Evolutionary conservation across 2,888 invertebrate species (phyloP), one percentile per base, ranked within the genome.

Genomic region (Clistopyga incitator): DNA sequence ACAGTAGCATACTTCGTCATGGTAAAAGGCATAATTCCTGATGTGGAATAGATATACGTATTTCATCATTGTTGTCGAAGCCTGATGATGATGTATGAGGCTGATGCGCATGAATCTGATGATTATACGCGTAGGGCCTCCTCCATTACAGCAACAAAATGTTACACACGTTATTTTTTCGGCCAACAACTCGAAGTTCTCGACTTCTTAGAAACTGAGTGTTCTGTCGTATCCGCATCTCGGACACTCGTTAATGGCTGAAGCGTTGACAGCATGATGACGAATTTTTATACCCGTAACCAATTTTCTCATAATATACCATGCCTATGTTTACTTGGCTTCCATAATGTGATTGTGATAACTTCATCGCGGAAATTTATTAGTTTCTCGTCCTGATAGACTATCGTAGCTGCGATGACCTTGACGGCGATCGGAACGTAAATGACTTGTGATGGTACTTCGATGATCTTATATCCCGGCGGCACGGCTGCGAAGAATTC

Each of bases 161-260:
- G 38, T 64, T 20, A 34, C 4, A 29, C 3, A 84, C 75, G 42
- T 50, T n/a, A n/a, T 81, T n/a, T n/a, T n/a, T n/a, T n/a, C n/a
- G n/a, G n/a, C n/a, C n/a, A n/a, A n/a, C n/a, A n/a, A n/a, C n/a
- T n/a, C n/a, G 74, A n/a, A 86, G 78, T n/a, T 82, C 85, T 47
- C 86, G 71, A 65, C 78, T 85, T 80, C 74, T 56, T 23, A 84
- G 42, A 54, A 88, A 81, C 45, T 61, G 47, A 6, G 59, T 45
- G 78, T 86, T 85, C 34, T 52, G 77, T 67, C 74, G 79, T 86
- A 84, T 86, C 54, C 84, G 61, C 65, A 29, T 74, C 47, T 76
- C 77, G 25, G 54, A 42, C 20, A 50, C 38, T 81, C 42, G 47
- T 20, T 29, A 71, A 34, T 34, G 75, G 78, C 81, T 81, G 81